phyloP scores from a whole-genome alignment of 2,888 invertebrate species.

The Drosophila robusta region DNA sequence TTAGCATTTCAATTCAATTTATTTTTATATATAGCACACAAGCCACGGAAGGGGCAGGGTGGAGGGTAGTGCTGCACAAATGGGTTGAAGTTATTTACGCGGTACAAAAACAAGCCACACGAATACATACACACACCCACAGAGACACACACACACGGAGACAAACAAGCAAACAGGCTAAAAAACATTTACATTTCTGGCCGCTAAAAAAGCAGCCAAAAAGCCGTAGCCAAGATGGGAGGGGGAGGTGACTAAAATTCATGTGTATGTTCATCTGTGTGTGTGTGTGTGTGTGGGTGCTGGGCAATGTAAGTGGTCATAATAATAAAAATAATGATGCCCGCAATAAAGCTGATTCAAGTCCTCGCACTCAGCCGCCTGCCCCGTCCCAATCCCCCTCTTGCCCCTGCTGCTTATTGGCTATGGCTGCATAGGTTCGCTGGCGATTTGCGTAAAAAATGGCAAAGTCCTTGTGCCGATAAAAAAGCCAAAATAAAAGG shows the following conservation, averaged over 20 bases:
- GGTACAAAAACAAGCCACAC: constrained; percentile 29
- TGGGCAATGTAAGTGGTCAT: constrained; percentile 80
- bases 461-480: constrained; percentile 60
- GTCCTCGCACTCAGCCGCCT: constrained; percentile 56
- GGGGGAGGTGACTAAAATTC: constrained; percentile 54
- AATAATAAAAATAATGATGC: constrained; percentile 85
- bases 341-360: constrained; percentile 84
- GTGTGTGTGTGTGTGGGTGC: constrained; percentile 48
- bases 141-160: constrained; percentile 17
- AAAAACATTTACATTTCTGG: constrained; percentile 68
- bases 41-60: background rate
- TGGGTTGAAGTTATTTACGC: constrained; percentile 80
- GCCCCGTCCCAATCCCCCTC: background rate
- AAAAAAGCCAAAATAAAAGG: constrained; percentile 47
- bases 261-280: constrained; percentile 45
- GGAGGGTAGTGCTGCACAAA: constrained; percentile 51
- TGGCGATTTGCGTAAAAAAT: constrained; percentile 79
- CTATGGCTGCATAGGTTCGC: constrained; percentile 38
- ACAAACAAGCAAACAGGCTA: constrained; percentile 24
- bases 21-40: constrained; percentile 71
- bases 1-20: constrained; percentile 84
- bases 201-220: constrained; percentile 52
- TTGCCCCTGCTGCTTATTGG: constrained; percentile 52
- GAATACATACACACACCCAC: too few relatives aligned
- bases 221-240: background rate